Percentiles rank a stretch among this genome's conserved stretches.
These are phyloP conservation scores for Micronisus gabar DNA, from an alignment of 2,113 vertebrate species.

Conservation along the genomic window DNA sequence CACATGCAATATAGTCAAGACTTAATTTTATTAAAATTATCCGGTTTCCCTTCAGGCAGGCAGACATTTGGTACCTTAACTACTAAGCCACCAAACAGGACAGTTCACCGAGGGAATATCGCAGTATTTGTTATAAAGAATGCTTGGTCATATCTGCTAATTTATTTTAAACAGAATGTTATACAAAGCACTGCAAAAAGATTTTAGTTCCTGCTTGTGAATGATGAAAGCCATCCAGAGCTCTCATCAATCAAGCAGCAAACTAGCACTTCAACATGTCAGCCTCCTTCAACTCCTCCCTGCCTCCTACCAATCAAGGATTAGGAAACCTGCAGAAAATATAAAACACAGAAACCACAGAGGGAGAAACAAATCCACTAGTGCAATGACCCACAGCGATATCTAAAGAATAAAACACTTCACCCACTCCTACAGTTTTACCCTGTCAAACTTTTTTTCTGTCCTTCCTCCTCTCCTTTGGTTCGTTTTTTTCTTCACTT, in stretches of 20 bases:
- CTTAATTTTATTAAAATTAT: not conserved
- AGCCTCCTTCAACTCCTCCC: not conserved
- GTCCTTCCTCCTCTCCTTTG: not conserved
- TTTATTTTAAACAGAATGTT: not conserved
- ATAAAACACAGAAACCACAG: not conserved
- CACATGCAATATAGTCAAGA: not conserved
- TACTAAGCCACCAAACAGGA: not conserved
- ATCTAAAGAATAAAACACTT: not conserved
- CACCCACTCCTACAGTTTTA: not conserved
- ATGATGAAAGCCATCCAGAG: not conserved
- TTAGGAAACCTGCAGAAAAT: not conserved
- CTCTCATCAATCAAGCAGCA: not conserved
- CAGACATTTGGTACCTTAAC: not conserved
- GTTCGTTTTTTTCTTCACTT: not conserved
- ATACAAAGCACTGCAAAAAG: not conserved
- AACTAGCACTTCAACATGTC: not conserved
- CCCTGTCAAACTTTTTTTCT: not conserved
- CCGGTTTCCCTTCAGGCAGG: not conserved
- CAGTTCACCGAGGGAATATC: not conserved
- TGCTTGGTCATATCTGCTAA: not conserved
- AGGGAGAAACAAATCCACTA: not conserved
- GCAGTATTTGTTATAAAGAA: not conserved
- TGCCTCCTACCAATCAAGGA: not conserved
- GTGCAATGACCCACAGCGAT: not conserved
- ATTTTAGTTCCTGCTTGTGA: not conserved